Evolutionary conservation across 2,113 vertebrate genomes (phyloP).

Genomic region (Vidua macroura): DNA sequence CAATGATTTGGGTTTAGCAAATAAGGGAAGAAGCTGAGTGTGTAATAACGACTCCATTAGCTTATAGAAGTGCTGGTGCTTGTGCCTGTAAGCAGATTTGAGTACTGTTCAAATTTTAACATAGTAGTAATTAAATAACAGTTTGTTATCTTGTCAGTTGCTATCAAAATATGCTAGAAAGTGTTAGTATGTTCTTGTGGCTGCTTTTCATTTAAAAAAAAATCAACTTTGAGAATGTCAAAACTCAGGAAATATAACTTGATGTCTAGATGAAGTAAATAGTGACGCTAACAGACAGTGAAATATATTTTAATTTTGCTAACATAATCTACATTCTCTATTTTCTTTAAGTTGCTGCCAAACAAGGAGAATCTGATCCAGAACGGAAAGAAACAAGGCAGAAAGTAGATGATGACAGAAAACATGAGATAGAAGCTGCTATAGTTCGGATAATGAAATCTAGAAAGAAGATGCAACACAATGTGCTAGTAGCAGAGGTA

Average conservation of each 20-base stretch:
- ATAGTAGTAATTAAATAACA: not conserved
- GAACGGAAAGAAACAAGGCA: constrained; percentile 96
- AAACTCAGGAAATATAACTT: constrained; percentile 19
- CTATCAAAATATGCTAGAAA: constrained; percentile 37
- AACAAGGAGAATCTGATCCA: constrained; percentile 97
- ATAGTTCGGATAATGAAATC: constrained; percentile 99
- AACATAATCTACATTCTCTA: not conserved
- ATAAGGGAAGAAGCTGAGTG: not conserved
- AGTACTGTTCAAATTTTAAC: not conserved
- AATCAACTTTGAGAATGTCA: not conserved
- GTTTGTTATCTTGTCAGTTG: constrained; percentile 57
- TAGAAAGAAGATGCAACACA: constrained; percentile 98
- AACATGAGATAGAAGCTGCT: constrained; percentile 97
- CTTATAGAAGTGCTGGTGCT: not conserved
- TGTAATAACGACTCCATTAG: not conserved
- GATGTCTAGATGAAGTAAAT: constrained; percentile 28
- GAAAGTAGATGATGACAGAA: constrained; percentile 98
- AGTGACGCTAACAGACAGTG: not conserved
- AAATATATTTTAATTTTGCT: not conserved
- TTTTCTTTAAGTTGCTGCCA: constrained; percentile 88
- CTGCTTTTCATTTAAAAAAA: not conserved
- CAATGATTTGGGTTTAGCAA: not conserved
- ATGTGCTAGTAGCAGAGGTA: constrained; percentile 96
- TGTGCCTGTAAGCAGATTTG: not conserved
- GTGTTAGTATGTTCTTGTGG: constrained; percentile 25